These are phyloP conservation scores for Onychomys arenicola DNA, from an alignment of 2,797 vertebrate species.

Conservation along the genomic window DNA sequence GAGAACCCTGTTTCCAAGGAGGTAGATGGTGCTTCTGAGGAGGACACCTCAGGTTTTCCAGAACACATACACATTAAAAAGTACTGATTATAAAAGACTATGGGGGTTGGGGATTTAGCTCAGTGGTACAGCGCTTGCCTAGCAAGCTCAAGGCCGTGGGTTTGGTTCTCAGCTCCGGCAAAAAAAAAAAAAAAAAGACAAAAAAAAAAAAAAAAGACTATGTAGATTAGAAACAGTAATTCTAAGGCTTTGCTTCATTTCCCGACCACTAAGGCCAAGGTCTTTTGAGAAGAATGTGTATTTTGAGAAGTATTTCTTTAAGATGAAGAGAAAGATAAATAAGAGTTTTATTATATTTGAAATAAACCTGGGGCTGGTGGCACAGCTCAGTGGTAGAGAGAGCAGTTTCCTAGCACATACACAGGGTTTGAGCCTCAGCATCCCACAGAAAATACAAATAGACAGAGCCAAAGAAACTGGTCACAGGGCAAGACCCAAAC, in stretches of 20 bases:
- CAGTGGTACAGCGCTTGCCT: too few species aligned
- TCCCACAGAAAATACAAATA: not conserved
- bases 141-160: too few species aligned
- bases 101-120: too few species aligned
- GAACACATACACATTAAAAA: not conserved
- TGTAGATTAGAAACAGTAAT: slow-evolving; percentile 41
- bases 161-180: too few species aligned
- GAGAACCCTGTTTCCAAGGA: not conserved
- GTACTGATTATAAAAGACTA: slow-evolving; percentile 44
- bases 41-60: not conserved
- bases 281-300: slow-evolving; percentile 57
- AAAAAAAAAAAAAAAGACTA: slow-evolving; percentile 66
- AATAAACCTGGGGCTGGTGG: not conserved
- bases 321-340: slow-evolving; percentile 19
- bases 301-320: slow-evolving; percentile 16
- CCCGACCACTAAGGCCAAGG: not conserved
- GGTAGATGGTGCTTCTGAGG: not conserved
- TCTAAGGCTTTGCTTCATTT: slow-evolving; percentile 27
- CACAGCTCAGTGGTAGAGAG: not conserved
- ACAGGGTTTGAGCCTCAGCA: not conserved
- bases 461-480: slow-evolving; percentile 19
- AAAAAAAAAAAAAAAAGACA: too few species aligned
- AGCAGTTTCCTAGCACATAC: not conserved
- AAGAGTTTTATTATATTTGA: slow-evolving; percentile 48
- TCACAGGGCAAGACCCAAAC: not conserved